These are phyloP conservation scores for Rhagonycha lutea DNA, from an alignment of 2,888 invertebrate genomes.

Conservation along the genomic window DNA sequence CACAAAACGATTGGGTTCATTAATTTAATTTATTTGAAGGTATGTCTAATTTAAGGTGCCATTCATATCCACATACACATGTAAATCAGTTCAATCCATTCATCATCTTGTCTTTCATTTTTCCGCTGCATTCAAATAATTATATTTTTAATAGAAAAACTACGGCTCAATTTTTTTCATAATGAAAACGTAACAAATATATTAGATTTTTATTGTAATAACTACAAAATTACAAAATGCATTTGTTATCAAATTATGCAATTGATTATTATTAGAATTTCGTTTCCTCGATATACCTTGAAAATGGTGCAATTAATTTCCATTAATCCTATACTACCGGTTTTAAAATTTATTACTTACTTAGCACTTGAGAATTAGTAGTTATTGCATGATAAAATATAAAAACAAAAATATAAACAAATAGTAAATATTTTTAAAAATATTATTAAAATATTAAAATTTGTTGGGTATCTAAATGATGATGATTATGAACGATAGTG, in stretches of 20 bases:
- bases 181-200: not conserved
- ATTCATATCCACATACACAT: not conserved
- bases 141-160: not conserved
- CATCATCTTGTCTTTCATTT: not conserved
- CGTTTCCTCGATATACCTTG: not conserved
- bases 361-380: not conserved
- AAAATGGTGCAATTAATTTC: not conserved
- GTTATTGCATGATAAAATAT: not conserved
- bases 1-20: not conserved
- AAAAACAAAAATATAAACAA: not conserved
- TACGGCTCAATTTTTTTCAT: not conserved
- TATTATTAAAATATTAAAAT: not conserved
- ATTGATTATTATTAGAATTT: not conserved
- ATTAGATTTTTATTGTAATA: not conserved
- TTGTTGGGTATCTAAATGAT: not conserved
- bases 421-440: not conserved
- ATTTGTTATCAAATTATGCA: not conserved
- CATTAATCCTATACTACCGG: not conserved
- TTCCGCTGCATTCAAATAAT: not conserved
- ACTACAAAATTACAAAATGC: not conserved
- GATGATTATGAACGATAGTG: not conserved
- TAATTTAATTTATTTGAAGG: not conserved
- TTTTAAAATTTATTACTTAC: not conserved
- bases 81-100: not conserved
- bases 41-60: not conserved